phyloP scores from a whole-genome alignment of 2,797 vertebrate species.

The Arrhamphus sclerolepis region DNA sequence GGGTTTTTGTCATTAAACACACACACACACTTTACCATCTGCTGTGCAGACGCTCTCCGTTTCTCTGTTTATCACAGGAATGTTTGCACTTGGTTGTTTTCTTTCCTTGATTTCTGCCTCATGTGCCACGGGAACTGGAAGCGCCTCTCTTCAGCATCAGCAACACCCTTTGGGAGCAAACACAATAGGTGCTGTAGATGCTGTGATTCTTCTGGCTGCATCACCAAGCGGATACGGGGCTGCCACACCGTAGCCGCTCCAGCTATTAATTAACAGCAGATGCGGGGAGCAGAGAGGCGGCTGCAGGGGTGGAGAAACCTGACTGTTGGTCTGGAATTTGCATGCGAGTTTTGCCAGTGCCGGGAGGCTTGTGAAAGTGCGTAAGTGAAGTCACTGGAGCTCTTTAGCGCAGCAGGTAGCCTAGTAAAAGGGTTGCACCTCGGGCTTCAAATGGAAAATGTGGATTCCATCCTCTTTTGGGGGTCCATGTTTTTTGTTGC shows the following conservation, averaged over 20 bases:
- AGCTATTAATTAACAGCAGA: constrained; percentile 64
- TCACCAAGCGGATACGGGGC: constrained; percentile 1
- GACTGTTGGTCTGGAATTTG: constrained; percentile 40
- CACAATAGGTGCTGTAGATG: constrained; percentile 10
- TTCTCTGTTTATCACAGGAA: constrained; percentile 23
- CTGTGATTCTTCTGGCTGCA: constrained; percentile 18
- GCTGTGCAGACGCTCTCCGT: constrained; percentile 32
- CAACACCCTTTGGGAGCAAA: constrained; percentile 27
- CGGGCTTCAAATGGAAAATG: constrained; percentile 46
- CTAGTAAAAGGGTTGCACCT: constrained; percentile 37
- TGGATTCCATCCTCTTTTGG: constrained; percentile 13
- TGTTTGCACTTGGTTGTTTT: constrained; percentile 36
- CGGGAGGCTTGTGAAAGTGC: constrained; percentile 38
- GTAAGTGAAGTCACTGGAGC: constrained; percentile 40
- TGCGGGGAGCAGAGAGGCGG: constrained; percentile 38
- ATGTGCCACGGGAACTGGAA: background rate
- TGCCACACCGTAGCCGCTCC: constrained; percentile 22
- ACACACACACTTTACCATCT: constrained; percentile 37
- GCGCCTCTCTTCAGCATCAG: constrained; percentile 12
- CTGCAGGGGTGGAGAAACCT: constrained; percentile 37
- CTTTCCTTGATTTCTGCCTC: constrained; percentile 4
- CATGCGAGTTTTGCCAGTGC: constrained; percentile 28
- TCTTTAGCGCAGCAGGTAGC: constrained; percentile 62
- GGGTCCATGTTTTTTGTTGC: constrained; percentile 16
- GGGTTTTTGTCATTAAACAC: constrained; percentile 11